Evolutionary conservation across 2,797 vertebrate species (phyloP), one percentile per base, ranked within the genome.

Genomic region (Periparus ater): DNA sequence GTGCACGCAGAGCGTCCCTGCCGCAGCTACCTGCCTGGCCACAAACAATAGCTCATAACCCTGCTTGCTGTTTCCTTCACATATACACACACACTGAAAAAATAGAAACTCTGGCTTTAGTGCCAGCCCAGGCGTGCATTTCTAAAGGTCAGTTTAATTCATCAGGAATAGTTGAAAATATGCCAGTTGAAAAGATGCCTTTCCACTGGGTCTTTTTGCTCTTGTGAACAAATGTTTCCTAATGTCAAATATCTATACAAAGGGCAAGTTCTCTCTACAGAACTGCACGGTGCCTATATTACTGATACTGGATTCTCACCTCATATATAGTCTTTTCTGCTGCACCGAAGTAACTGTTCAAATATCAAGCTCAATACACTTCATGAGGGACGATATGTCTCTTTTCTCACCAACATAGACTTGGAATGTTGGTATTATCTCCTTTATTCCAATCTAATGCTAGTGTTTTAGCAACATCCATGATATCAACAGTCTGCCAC

Each of bases 131-230:
- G 77, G 74, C 5, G 2, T 61, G 57, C 76, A n/a, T 38, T 94
- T 88, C 83, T 71, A 96, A 96, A 95, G 94, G 91, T 96, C 89
- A 96, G 61, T 74, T 93, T 89, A 91, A 96, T 91, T 82, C 36
- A 61, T 90, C 94, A 95, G 73, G 79, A 88, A 70, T 53, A 86
- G 53, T 21, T 96, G 93, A 91, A 94, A 90, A 55, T 11, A 47
- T 45, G 89, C 88, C 89, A 93, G 71, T 38, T 91, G 85, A 85
- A 95, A 93, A 82, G 80, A 82, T 68, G 67, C 45, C 74, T 90
- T 96, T 94, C 67, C 23, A 50, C 86, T 50, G 34, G 86, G 88
- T 94, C 93, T 92, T 95, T 95, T 93, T 96, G 93, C 60, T 89
- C 88, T 79, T 88, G 74, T 86, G 83, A 90, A 82, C 88, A 96